A percentile compares a stretch with the other conserved stretches of the same genome.
These are phyloP conservation scores for Enteromius mattozi DNA, from an alignment of 2,797 vertebrate genomes.

Conservation along the genomic window DNA sequence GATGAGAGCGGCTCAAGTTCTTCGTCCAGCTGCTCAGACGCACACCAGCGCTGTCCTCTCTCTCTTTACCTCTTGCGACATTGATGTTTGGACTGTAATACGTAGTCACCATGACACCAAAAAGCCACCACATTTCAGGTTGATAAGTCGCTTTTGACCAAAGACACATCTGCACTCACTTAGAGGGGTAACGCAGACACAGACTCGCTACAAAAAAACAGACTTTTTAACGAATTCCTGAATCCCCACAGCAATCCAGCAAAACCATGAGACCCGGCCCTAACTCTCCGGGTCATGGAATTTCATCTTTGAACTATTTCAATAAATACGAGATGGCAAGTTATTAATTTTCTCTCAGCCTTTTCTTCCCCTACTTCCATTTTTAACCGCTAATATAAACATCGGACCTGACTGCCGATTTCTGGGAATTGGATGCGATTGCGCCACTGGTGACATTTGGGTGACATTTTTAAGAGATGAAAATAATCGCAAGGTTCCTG, in stretches of 20 bases:
- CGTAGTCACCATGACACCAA: conserved; percentile 55
- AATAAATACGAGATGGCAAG: conserved; percentile 58
- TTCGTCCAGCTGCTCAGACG: conserved; percentile 54
- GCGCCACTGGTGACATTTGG: conserved; percentile 56
- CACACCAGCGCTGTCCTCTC: conserved; percentile 35
- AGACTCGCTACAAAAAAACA: conserved; percentile 50
- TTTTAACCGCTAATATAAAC: conserved; percentile 62
- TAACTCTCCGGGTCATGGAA: conserved; percentile 56
- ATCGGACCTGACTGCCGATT: conserved; percentile 54
- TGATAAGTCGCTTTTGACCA: conserved; percentile 44
- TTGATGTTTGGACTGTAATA: conserved; percentile 40
- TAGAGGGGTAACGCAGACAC: conserved; percentile 50
- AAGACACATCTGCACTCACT: conserved; percentile 59
- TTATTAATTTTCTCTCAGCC: conserved; percentile 61
- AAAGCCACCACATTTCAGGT: conserved; percentile 46
- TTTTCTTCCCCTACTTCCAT: conserved; percentile 51
- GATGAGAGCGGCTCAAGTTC: conserved; percentile 32
- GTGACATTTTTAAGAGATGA: conserved; percentile 62
- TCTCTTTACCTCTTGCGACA: conserved; percentile 25
- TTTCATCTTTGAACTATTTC: conserved; percentile 61
- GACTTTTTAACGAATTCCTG: conserved; percentile 57
- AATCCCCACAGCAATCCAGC: conserved; percentile 55
- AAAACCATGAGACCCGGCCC: conserved; percentile 49
- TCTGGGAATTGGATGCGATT: conserved; percentile 62
- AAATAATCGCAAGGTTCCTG: conserved; percentile 55